phyloP scores from a whole-genome alignment of 2,888 invertebrate species.

The Ecdyonurus torrentis region DNA sequence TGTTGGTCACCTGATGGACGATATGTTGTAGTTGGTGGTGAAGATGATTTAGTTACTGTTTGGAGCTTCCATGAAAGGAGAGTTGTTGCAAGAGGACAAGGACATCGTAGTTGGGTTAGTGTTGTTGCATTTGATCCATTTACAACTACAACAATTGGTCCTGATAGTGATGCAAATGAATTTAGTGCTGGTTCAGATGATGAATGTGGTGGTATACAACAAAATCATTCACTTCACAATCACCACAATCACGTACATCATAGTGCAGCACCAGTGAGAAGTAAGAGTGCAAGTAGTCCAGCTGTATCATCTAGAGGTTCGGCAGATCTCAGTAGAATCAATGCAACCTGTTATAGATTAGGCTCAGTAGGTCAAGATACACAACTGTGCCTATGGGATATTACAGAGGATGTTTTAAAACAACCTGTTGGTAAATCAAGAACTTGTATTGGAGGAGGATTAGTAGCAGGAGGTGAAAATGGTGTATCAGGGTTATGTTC shows the following conservation, averaged over 20 bases:
- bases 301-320: slow-evolving; percentile 5
- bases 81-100: slow-evolving; percentile 94
- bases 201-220: slow-evolving; percentile 1
- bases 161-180: slow-evolving; percentile 31
- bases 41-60: slow-evolving; percentile 95
- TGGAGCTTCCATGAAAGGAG: slow-evolving; percentile 87
- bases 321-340: slow-evolving; percentile 27
- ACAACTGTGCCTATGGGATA: slow-evolving; percentile 94
- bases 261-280: slow-evolving; percentile 15
- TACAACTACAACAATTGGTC: slow-evolving; percentile 49
- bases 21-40: slow-evolving; percentile 92
- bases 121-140: slow-evolving; percentile 90
- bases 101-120: slow-evolving; percentile 96
- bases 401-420: slow-evolving; percentile 84
- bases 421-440: slow-evolving; percentile 42
- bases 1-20: slow-evolving; percentile 96
- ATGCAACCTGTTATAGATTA: slow-evolving; percentile 56
- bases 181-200: slow-evolving; percentile 21
- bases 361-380: slow-evolving; percentile 97
- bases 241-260: slow-evolving; percentile 11
- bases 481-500: background rate
- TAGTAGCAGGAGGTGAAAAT: background rate
- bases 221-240: background rate
- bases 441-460: slow-evolving; percentile 15
- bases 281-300: slow-evolving; percentile 17